These are phyloP conservation scores for Venusia cambrica DNA, from an alignment of 2,888 invertebrate species.

Conservation along the genomic window DNA sequence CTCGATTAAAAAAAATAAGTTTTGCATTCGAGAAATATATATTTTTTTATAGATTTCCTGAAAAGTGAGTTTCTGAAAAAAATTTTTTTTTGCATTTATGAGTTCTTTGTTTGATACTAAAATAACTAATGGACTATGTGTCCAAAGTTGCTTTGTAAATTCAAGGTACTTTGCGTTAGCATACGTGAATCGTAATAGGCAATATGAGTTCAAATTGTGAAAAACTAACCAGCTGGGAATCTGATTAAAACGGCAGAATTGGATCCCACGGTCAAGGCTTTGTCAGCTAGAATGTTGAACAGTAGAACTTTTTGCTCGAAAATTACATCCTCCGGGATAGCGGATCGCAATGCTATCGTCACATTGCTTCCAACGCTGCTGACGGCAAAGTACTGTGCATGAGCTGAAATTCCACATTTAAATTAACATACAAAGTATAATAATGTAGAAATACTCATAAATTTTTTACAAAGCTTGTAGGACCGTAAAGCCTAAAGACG, in stretches of 20 bases:
- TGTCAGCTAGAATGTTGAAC: slow-evolving; percentile 52
- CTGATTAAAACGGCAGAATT: slow-evolving; percentile 46
- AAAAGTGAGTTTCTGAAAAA: too few relatives aligned
- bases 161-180: too few relatives aligned
- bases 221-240: slow-evolving; percentile 44
- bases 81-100: too few relatives aligned
- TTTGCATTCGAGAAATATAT: too few relatives aligned
- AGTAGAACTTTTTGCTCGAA: slow-evolving; percentile 52
- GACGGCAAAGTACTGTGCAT: slow-evolving; percentile 47
- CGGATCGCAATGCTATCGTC: slow-evolving; percentile 32
- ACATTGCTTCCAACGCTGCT: slow-evolving; percentile 34
- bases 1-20: too few relatives aligned
- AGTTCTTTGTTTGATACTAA: too few relatives aligned
- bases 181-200: too few relatives aligned
- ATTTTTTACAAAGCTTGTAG: too few relatives aligned
- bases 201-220: not conserved
- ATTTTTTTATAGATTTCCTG: too few relatives aligned
- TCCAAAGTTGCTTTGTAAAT: too few relatives aligned
- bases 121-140: too few relatives aligned
- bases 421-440: not conserved
- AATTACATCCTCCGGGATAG: slow-evolving; percentile 54
- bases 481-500: too few relatives aligned
- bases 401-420: slow-evolving; percentile 37
- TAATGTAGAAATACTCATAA: not conserved
- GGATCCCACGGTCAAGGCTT: slow-evolving; percentile 49